phyloP scores from a whole-genome alignment of 1,140 invertebrate species.

The Cryptotermes secundus region DNA sequence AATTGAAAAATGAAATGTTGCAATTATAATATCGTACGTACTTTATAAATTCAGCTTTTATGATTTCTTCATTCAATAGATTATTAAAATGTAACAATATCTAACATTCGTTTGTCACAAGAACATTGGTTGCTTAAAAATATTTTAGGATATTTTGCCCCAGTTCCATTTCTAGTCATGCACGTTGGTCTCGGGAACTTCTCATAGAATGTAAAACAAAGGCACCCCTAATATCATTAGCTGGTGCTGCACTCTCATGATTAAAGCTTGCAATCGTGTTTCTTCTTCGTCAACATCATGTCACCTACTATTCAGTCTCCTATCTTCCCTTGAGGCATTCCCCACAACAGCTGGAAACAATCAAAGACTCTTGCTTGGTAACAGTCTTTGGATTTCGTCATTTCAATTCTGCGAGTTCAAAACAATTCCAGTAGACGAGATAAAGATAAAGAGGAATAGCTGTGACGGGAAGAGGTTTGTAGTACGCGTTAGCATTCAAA shows the following conservation, averaged over 20 bases:
- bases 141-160: background rate
- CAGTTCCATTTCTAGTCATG: background rate
- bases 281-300: constrained; percentile 9
- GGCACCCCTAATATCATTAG: background rate
- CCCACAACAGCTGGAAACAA: constrained; percentile 15
- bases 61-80: no score
- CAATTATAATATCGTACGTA: no score
- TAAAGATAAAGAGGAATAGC: background rate
- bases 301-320: background rate
- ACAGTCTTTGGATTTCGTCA: constrained; percentile 8
- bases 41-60: no score
- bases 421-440: background rate
- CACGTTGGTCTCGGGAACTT: background rate
- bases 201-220: background rate
- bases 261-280: background rate
- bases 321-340: background rate
- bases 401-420: background rate
- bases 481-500: background rate
- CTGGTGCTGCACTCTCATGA: background rate
- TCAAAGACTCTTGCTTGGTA: constrained; percentile 11
- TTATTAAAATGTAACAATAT: no score
- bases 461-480: background rate
- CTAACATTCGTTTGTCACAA: no score
- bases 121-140: background rate
- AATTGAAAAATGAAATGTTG: no score